These are phyloP conservation scores for Lethrus apterus DNA, from an alignment of 1,140 invertebrate species.

Conservation along the genomic window DNA sequence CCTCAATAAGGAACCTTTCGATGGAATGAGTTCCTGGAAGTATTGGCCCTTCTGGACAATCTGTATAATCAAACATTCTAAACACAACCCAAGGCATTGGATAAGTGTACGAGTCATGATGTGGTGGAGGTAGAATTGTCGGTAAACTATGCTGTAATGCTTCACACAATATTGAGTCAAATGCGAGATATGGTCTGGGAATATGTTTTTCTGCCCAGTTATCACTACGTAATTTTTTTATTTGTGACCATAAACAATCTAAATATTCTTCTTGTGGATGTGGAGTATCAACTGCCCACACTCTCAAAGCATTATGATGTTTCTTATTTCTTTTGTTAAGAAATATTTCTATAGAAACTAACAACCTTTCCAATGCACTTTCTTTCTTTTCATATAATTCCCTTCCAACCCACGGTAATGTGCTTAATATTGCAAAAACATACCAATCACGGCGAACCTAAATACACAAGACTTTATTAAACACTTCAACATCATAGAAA, in stretches of 20 bases:
- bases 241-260: constrained; percentile 95
- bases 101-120: constrained; percentile 82
- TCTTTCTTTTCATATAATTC: constrained; percentile 97
- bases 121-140: constrained; percentile 77
- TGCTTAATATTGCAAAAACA: constrained; percentile 89
- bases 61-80: constrained; percentile 97
- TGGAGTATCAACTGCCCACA: constrained; percentile 87
- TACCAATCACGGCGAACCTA: constrained; percentile 93
- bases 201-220: constrained; percentile 98
- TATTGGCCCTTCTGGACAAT: constrained; percentile 88
- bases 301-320: constrained; percentile 82
- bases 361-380: constrained; percentile 81
- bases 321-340: constrained; percentile 88
- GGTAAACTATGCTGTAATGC: constrained; percentile 94
- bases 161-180: constrained; percentile 91
- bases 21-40: constrained; percentile 95
- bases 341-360: constrained; percentile 92
- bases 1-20: constrained; percentile 95
- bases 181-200: constrained; percentile 87
- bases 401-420: constrained; percentile 91
- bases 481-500: neutral
- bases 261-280: constrained; percentile 98
- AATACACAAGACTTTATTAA: constrained; percentile 35
- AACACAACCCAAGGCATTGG: constrained; percentile 87
- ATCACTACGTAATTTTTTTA: constrained; percentile 83